These are phyloP conservation scores for Gymnoscopelus braueri DNA, from an alignment of 2,797 vertebrate genomes.

Conservation along the genomic window DNA sequence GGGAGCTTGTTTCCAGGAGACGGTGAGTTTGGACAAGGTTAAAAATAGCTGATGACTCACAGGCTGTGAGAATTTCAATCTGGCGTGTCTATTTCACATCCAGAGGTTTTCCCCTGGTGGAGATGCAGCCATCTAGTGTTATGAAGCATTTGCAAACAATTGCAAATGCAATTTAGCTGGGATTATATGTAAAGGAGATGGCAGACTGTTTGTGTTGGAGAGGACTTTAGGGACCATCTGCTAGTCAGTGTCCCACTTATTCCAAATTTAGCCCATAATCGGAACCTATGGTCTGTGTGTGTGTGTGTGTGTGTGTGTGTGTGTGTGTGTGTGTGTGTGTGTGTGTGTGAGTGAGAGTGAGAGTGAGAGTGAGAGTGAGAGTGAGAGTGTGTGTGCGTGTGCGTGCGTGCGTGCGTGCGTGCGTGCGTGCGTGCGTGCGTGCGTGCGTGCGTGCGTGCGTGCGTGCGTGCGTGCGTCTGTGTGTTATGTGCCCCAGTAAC, in stretches of 20 bases:
- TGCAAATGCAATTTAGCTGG: background rate
- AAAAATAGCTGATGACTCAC: slow-evolving; percentile 28
- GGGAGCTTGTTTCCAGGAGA: background rate
- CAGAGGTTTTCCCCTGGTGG: background rate
- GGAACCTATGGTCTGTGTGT: background rate
- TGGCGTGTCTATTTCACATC: background rate
- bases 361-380: slow-evolving; percentile 1
- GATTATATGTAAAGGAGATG: background rate
- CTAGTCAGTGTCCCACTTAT: slow-evolving; percentile 7
- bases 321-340: background rate
- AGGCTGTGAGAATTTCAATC: slow-evolving; percentile 1
- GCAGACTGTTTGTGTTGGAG: slow-evolving; percentile 7
- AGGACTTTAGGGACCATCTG: slow-evolving; percentile 12
- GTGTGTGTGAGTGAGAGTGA: slow-evolving; percentile 1
- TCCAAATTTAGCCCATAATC: background rate
- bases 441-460: background rate
- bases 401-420: slow-evolving; percentile 1
- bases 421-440: background rate
- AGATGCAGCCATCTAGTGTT: background rate
- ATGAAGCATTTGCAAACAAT: slow-evolving; percentile 15
- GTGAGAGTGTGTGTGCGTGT: slow-evolving; percentile 6
- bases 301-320: background rate
- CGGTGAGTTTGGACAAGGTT: slow-evolving; percentile 6
- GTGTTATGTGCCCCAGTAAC: slow-evolving; percentile 19
- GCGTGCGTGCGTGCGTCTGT: slow-evolving; percentile 2